Evolutionary conservation across 2,888 invertebrate species (phyloP).

Genomic region (Schizaphis graminum): DNA sequence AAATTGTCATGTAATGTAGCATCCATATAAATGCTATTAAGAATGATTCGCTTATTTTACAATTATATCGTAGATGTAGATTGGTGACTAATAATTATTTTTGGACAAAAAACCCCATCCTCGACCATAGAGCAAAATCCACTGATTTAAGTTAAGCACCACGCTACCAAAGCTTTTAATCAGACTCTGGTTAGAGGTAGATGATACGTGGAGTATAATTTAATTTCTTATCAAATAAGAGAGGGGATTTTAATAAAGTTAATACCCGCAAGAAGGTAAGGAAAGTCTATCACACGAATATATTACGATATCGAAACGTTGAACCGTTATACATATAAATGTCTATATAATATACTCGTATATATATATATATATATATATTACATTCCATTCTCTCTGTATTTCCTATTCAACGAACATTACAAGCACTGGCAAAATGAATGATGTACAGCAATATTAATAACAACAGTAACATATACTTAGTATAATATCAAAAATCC

Average conservation of each 20-base stretch:
- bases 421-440: not conserved
- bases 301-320: not conserved
- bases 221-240: not conserved
- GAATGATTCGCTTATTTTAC: not conserved
- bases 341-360: too few species aligned
- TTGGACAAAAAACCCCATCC: not conserved
- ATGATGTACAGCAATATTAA: not conserved
- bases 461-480: not conserved
- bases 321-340: not conserved
- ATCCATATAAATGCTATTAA: not conserved
- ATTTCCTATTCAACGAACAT: not conserved
- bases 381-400: not conserved
- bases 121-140: not conserved
- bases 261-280: not conserved
- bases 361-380: too few species aligned
- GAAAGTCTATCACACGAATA: not conserved
- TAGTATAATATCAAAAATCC: not conserved
- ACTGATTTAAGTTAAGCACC: not conserved
- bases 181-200: not conserved
- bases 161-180: not conserved
- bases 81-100: not conserved
- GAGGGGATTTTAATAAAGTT: not conserved
- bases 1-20: not conserved
- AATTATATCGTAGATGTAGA: not conserved
- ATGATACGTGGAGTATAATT: not conserved